Evolutionary conservation across 2,888 invertebrate genomes (phyloP).

Genomic region (Lathronympha strigana): DNA sequence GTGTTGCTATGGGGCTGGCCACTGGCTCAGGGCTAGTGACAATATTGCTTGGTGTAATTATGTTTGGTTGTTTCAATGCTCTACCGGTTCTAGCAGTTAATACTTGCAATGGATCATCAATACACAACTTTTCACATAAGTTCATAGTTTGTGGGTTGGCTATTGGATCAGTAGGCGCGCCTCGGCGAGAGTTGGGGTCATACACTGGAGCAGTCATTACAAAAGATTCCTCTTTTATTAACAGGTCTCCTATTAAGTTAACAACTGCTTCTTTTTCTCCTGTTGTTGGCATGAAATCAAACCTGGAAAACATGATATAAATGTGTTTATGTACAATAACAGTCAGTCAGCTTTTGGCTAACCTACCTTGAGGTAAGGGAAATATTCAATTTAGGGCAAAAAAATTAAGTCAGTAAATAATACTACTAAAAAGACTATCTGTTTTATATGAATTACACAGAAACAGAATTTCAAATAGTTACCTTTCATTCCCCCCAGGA

Average conservation of each 20-base stretch:
- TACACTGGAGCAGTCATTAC: conserved; percentile 88
- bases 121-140: conserved; percentile 87
- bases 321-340: no score
- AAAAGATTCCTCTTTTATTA: conserved; percentile 90
- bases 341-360: no score
- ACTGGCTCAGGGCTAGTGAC: conserved; percentile 35
- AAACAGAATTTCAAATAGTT: conserved; percentile 40
- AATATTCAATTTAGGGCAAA: no score
- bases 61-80: conserved; percentile 59
- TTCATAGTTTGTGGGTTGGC: conserved; percentile 88
- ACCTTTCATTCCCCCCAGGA: conserved; percentile 88
- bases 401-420: no score
- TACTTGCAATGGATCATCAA: conserved; percentile 92
- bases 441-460: not conserved
- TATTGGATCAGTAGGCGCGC: conserved; percentile 77
- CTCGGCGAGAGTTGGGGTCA: conserved; percentile 65
- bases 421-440: not conserved
- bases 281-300: conserved; percentile 88
- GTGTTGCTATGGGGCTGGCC: conserved; percentile 52
- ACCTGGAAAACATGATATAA: conserved; percentile 75
- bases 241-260: conserved; percentile 86
- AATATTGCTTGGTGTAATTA: conserved; percentile 41
- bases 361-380: no score
- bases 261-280: conserved; percentile 88
- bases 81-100: conserved; percentile 81